phyloP scores from a whole-genome alignment of 1,140 invertebrate species.

The Stenopsyche tienmushanensis region DNA sequence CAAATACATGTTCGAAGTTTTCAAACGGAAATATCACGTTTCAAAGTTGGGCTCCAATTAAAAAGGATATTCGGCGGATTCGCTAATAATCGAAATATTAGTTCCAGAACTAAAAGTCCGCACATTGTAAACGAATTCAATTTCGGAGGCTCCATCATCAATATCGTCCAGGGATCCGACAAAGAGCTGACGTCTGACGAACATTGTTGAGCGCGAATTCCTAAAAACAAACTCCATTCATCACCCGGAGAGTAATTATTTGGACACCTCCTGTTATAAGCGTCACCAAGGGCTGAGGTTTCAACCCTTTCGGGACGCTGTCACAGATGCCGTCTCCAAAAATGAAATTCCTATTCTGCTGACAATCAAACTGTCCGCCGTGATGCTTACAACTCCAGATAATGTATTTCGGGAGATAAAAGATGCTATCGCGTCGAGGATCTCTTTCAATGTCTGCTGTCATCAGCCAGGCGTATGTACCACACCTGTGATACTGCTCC shows the following conservation, averaged over 20 bases:
- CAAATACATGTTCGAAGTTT: too few relatives aligned
- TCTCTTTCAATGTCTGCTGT: too few relatives aligned
- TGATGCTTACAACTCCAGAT: neutral
- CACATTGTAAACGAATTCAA: too few relatives aligned
- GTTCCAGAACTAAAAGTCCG: too few relatives aligned
- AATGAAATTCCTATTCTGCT: neutral
- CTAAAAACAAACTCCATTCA: constrained; percentile 31
- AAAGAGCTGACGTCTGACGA: constrained; percentile 13
- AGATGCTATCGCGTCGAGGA: neutral
- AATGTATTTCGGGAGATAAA: neutral
- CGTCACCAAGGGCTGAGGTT: neutral
- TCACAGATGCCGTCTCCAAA: neutral
- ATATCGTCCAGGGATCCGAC: too few relatives aligned
- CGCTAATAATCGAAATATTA: too few relatives aligned
- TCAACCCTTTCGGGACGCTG: neutral
- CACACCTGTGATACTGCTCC: too few relatives aligned
- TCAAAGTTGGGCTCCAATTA: too few relatives aligned
- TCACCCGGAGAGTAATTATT: constrained; percentile 25
- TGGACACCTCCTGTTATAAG: constrained; percentile 1
- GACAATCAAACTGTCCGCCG: neutral
- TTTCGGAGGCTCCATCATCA: too few relatives aligned
- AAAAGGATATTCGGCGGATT: too few relatives aligned
- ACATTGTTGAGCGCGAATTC: constrained; percentile 22
- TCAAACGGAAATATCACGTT: too few relatives aligned
- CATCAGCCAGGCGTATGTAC: too few relatives aligned